Conservation (phyloP, 2,113 vertebrate genomes). For the Dascyllus trimaculatus region DNA sequence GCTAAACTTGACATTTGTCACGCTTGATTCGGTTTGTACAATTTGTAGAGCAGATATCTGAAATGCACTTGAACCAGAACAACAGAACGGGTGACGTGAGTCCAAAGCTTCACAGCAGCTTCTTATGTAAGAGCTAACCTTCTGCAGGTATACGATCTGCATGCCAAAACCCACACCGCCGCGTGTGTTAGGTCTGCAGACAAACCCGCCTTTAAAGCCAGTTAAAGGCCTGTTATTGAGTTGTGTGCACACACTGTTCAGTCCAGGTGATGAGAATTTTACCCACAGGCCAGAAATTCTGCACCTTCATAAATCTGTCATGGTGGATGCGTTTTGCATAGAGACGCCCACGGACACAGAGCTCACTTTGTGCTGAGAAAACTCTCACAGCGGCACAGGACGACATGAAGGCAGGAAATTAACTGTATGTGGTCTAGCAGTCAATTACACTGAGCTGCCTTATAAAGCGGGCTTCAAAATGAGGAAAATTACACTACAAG, state of each 20-base stretch:
- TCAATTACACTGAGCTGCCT: constrained; percentile 25
- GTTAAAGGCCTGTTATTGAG: neutral
- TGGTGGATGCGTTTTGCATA: constrained; percentile 9
- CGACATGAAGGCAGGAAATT: constrained; percentile 31
- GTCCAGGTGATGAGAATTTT: constrained; percentile 40
- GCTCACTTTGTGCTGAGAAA: constrained; percentile 43
- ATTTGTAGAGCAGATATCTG: no score
- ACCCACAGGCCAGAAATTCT: constrained; percentile 48
- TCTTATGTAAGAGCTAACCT: no score
- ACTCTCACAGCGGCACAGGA: constrained; percentile 26
- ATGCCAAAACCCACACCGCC: neutral
- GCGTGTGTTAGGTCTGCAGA: neutral
- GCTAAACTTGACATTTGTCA: no score
- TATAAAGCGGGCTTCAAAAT: constrained; percentile 30
- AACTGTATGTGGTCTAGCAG: constrained; percentile 13
- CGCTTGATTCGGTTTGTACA: no score
- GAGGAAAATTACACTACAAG: constrained; percentile 31
- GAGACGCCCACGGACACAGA: constrained; percentile 48
- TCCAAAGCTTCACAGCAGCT: no score
- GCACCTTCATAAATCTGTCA: constrained; percentile 65
- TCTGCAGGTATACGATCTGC: no score
- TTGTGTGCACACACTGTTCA: constrained; percentile 33
- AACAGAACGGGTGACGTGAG: no score
- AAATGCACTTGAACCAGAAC: no score
- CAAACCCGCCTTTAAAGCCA: neutral